phyloP scores from a whole-genome alignment of 2,888 invertebrate species.

The Lepidonotus clava region DNA sequence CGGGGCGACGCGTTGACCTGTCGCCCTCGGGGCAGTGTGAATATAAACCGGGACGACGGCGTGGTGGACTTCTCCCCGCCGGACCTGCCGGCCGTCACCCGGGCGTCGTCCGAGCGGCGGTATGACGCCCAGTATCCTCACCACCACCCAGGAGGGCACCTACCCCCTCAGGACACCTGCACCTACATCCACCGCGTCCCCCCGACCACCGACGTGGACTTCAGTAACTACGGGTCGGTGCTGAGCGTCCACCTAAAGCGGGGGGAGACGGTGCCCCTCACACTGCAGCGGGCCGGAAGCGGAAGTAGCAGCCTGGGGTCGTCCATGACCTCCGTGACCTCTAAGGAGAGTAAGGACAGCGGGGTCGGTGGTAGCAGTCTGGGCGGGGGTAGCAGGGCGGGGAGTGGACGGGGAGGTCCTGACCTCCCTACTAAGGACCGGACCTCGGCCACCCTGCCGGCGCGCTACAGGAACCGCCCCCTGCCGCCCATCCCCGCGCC shows the following conservation, averaged over 20 bases:
- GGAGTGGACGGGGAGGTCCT: neutral
- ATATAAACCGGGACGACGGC: constrained; percentile 12
- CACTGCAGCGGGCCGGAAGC: neutral
- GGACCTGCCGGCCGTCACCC: neutral
- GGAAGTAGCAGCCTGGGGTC: neutral
- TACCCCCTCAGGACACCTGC: neutral
- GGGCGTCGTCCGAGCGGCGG: constrained; percentile 1
- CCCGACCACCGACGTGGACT: constrained; percentile 25
- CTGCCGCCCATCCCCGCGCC: constrained; percentile 49
- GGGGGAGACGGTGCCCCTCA: neutral
- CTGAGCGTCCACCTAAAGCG: neutral
- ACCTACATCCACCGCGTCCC: constrained; percentile 16
- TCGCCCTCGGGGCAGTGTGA: constrained; percentile 21
- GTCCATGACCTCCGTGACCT: neutral
- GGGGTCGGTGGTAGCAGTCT: neutral
- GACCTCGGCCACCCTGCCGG: neutral
- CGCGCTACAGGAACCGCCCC: constrained; percentile 25
- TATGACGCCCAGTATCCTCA: neutral
- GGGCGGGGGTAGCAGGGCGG: neutral
- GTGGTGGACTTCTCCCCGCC: neutral
- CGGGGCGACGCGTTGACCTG: neutral
- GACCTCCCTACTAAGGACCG: neutral
- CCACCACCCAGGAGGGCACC: neutral
- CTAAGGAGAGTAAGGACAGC: constrained; percentile 34
- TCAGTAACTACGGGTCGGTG: constrained; percentile 35